Evolutionary conservation across 2,113 vertebrate species (phyloP), one percentile per base, ranked within the genome.

Genomic region (Tetraodon nigroviridis): DNA sequence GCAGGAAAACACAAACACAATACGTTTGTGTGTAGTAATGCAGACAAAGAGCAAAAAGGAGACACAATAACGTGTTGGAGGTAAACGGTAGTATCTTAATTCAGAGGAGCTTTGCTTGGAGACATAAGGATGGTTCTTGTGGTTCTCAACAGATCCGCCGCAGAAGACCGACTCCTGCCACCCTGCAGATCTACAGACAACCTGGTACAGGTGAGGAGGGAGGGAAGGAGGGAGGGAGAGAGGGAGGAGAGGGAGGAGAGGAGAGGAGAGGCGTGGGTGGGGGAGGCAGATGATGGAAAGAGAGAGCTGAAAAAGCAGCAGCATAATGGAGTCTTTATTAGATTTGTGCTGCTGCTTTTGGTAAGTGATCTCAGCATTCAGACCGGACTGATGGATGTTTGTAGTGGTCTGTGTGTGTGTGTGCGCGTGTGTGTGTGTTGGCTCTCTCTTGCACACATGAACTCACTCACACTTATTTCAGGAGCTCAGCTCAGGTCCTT

Each of bases 161-260:
- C 88, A 90, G 95, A 82, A 87, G 94, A 85, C 95, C 95, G 0
- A 97, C 95, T 0, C 95, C 94, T 64, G 95, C 95, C 22, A 95
- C 95, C 0, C 91, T 96, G 14, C 93, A 96, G 88, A 96, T 96
- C 88, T 92, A 94, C 89, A 94, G 92, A 58, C 94, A 93, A 11
- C 90, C 93, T 12, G 79, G 91, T 44, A 85, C 93, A 81, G 94
- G 94, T 95, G 68, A 76, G 64, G 75, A 19, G 37, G 41, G 55
- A 24, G 48, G 19, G 47, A 21, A 29, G 59, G 58, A 22, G 24
- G 15, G 16, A 12, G 37, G 16, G 11, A 13, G 6, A n/a, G n/a
- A n/a, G 3, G 47, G 63, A 29, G 17, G 16, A 6, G 45, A 7
- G 17, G 46, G n/a, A 16, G 3, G 16, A 29, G 50, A 5, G 32